phyloP scores from a whole-genome alignment of 2,888 invertebrate species.

The Rapana venosa region DNA sequence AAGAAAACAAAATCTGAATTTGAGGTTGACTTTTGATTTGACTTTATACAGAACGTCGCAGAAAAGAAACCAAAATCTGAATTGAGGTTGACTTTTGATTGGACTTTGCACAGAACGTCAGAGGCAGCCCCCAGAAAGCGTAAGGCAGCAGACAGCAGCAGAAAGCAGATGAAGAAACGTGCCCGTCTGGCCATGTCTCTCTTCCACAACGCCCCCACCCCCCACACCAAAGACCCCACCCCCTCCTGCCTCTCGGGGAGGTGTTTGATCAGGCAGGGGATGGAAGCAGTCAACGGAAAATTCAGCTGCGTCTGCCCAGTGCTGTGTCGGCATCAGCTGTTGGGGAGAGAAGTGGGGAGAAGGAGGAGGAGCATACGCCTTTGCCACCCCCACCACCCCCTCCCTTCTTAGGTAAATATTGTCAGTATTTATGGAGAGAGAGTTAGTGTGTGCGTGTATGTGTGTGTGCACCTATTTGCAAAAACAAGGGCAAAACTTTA shows the following conservation, averaged over 20 bases:
- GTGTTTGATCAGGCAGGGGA: constrained; percentile 67
- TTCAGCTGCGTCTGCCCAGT: constrained; percentile 62
- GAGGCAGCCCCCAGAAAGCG: constrained; percentile 20
- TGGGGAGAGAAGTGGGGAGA: background rate
- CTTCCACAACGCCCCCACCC: constrained; percentile 16
- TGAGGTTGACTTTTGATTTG: too few relatives aligned
- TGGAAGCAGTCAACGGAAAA: constrained; percentile 81
- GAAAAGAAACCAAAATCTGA: too few relatives aligned
- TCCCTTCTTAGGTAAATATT: background rate
- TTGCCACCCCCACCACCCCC: background rate
- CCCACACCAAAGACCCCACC: constrained; percentile 55
- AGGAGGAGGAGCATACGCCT: background rate
- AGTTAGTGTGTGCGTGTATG: background rate
- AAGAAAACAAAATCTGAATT: too few relatives aligned
- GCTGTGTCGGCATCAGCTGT: constrained; percentile 31
- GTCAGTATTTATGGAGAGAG: background rate
- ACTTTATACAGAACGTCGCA: background rate
- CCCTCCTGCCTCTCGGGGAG: constrained; percentile 68
- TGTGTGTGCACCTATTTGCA: too few relatives aligned
- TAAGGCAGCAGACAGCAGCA: background rate
- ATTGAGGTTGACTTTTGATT: too few relatives aligned
- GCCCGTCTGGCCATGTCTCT: constrained; percentile 27
- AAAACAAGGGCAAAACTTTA: too few relatives aligned
- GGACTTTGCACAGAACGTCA: background rate
- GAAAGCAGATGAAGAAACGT: constrained; percentile 34